A percentile compares a stretch with the other conserved stretches of the same genome.
phyloP scores from a whole-genome alignment of 2,113 vertebrate species.

The Notothenia rossii region DNA sequence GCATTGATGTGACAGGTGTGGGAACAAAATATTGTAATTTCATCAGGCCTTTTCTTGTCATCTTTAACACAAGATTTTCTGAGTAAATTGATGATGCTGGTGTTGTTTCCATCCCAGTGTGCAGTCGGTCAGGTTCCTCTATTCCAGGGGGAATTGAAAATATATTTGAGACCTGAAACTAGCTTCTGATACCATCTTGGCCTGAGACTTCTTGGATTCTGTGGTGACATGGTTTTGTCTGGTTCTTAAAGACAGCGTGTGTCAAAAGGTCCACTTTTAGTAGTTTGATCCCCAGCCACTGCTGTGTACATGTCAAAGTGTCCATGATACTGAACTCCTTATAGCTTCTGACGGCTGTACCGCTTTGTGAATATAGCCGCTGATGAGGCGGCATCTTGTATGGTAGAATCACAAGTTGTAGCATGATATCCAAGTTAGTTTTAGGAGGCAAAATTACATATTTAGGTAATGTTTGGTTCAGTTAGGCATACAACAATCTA shows the following conservation, averaged over 20 bases:
- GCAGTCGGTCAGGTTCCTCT: conserved; percentile 71
- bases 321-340: no score
- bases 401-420: neutral
- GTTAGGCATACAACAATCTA: neutral
- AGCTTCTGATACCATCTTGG: conserved; percentile 68
- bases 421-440: neutral
- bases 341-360: no score
- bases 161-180: conserved; percentile 80
- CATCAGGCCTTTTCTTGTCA: neutral
- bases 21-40: neutral
- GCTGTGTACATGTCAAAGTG: no score
- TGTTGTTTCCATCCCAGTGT: conserved; percentile 56
- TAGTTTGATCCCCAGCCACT: no score
- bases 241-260: neutral
- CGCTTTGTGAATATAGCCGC: no score
- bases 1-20: conserved; percentile 32
- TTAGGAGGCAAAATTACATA: no score
- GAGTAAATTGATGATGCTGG: conserved; percentile 6
- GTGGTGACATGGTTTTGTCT: conserved; percentile 60
- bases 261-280: neutral
- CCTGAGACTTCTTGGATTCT: conserved; percentile 72
- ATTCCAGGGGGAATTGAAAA: conserved; percentile 84
- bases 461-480: neutral
- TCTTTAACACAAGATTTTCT: neutral
- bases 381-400: no score